phyloP scores from a whole-genome alignment of 2,888 invertebrate genomes.

The Caenorhabditis angaria region DNA sequence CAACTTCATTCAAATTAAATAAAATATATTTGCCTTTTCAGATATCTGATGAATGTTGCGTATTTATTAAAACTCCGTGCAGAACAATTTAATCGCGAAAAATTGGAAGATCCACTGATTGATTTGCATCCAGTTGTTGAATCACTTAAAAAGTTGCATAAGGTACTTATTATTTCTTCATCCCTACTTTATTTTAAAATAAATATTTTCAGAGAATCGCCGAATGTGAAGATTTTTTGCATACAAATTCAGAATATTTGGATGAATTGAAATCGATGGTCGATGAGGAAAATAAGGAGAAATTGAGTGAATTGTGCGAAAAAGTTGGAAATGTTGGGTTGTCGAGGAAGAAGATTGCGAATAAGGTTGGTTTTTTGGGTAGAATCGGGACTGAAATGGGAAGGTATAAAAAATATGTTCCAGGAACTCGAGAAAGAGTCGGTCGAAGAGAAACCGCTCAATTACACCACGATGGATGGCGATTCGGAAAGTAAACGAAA shows the following conservation, averaged over 20 bases:
- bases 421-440: not conserved
- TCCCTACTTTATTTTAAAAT: not conserved
- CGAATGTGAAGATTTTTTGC: slow-evolving; percentile 47
- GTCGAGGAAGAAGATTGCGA: slow-evolving; percentile 16
- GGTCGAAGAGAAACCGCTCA: not conserved
- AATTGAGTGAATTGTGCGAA: slow-evolving; percentile 21
- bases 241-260: slow-evolving; percentile 39
- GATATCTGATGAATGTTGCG: slow-evolving; percentile 86
- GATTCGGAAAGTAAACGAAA: slow-evolving; percentile 45
- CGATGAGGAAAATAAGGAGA: slow-evolving; percentile 16
- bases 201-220: slow-evolving; percentile 43
- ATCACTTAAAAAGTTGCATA: slow-evolving; percentile 81
- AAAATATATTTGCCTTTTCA: slow-evolving; percentile 74
- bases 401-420: not conserved
- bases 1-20: not conserved
- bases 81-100: slow-evolving; percentile 76
- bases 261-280: slow-evolving; percentile 37
- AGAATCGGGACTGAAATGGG: not conserved
- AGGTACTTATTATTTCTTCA: too few species aligned
- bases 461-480: slow-evolving; percentile 32
- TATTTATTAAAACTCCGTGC: slow-evolving; percentile 87
- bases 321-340: slow-evolving; percentile 33
- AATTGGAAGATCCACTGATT: slow-evolving; percentile 74
- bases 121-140: slow-evolving; percentile 89
- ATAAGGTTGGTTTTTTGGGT: not conserved